Evolutionary conservation across 2,113 vertebrate genomes (phyloP), one percentile per base, ranked within the genome.

Genomic region (Cochlearius cochlearius): DNA sequence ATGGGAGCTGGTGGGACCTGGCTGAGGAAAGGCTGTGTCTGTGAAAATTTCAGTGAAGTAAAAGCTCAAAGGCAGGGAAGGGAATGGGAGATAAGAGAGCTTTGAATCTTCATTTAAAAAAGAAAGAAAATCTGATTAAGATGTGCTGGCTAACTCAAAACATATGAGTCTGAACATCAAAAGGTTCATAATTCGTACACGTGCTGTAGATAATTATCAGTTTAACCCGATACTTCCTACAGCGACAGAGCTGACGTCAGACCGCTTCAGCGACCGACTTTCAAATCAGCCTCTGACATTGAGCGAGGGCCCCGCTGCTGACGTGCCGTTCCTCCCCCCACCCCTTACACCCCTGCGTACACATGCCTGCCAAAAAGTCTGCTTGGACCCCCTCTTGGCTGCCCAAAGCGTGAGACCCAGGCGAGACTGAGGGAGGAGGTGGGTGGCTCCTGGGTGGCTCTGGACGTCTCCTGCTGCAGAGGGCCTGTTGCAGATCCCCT

Each of bases 171-270:
- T 38, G 49, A 95, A 94, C 91, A 96, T 95, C 97, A 97, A 95
- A 97, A 97, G 87, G 85, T 86, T 87, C 1, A 1, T 72, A 93
- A 95, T 75, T 94, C 38, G 1, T 96, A 81, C 96, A 97, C 73
- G 67, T 96, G 94, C 96, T 90, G 88, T 34, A 95, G 97, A 97
- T 97, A 96, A 96, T 96, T 81, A 98, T 97, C 97, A 95, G 94
- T 94, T 97, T 94, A 97, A 96, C 95, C 68, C 12, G 49, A 97
- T 96, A 93, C 92, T 97, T 96, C 97, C 94, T 89, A 75, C 81
- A 89, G 96, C 12, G n/a, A 94, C 94, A 94, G 93, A 71, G n/a
- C 68, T 97, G 96, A 97, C 83, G 88, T 95, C 95, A 96, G 90
- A 83, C 62, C 0, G 26, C 80, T 78, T 90, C 66, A 26, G 76